Conservation (phyloP, 2,113 vertebrate genomes). For the Zosterops pallidus region DNA sequence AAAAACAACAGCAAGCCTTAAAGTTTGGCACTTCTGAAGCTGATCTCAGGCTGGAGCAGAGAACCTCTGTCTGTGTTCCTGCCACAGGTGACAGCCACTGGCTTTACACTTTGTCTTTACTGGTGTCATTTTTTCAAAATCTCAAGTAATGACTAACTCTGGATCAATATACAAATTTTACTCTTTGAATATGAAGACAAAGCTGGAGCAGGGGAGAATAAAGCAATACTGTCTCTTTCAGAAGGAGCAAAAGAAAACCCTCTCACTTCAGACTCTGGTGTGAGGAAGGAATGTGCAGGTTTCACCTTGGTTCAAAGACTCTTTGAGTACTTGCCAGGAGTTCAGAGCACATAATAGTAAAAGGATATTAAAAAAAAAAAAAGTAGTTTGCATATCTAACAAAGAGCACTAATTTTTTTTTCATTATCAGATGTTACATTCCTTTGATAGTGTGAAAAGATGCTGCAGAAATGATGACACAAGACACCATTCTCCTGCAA, state of each 20-base stretch:
- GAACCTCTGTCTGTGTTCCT: fast-evolving
- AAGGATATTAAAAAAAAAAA: conserved; percentile 26
- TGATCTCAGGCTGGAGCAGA: not conserved
- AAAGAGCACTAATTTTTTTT: conserved; percentile 30
- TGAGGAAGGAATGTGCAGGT: not conserved
- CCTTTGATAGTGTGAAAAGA: conserved; percentile 33
- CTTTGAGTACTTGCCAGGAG: not conserved
- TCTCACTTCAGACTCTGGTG: not conserved
- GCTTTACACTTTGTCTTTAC: not conserved
- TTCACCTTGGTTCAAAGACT: conserved; percentile 40
- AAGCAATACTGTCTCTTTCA: not conserved
- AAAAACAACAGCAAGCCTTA: not conserved
- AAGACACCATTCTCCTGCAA: conserved; percentile 14
- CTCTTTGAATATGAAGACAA: not conserved
- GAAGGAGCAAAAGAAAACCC: not conserved
- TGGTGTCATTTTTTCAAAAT: not conserved
- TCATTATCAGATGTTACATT: conserved; percentile 41
- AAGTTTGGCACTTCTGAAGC: not conserved
- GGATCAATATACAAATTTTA: not conserved
- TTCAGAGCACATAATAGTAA: conserved; percentile 13
- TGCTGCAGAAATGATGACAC: conserved; percentile 27
- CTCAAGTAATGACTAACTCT: not conserved
- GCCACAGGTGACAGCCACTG: not conserved
- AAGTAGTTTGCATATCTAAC: conserved; percentile 1
- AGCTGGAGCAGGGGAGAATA: not conserved